These are phyloP conservation scores for Drosophila yooni DNA, from an alignment of 2,888 invertebrate genomes.

Conservation along the genomic window DNA sequence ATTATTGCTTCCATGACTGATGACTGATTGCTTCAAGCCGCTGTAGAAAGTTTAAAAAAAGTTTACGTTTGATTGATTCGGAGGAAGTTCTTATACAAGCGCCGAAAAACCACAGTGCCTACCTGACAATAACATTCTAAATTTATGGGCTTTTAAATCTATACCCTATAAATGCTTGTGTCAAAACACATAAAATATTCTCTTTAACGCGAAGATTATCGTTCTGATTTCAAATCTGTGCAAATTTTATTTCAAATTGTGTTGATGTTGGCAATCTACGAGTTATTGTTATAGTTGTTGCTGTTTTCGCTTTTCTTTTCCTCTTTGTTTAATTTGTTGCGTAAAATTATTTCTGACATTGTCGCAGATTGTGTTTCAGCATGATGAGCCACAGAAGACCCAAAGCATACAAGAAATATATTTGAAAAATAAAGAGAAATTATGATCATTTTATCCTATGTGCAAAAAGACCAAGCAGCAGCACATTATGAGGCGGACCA, in stretches of 20 bases:
- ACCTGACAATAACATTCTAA: not conserved
- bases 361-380: constrained; percentile 78
- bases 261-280: constrained; percentile 53
- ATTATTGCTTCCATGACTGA: too few species aligned
- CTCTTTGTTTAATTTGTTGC: constrained; percentile 48
- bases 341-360: constrained; percentile 73
- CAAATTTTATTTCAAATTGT: constrained; percentile 57
- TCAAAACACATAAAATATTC: constrained; percentile 55
- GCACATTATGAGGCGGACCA: constrained; percentile 36
- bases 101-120: not conserved
- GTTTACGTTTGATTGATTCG: not conserved
- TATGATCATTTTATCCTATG: constrained; percentile 70
- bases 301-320: constrained; percentile 32
- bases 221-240: constrained; percentile 44
- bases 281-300: constrained; percentile 33
- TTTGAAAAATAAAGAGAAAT: constrained; percentile 46
- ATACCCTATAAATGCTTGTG: constrained; percentile 31
- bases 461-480: constrained; percentile 53
- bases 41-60: not conserved
- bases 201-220: constrained; percentile 33
- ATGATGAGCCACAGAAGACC: constrained; percentile 21
- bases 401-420: constrained; percentile 18
- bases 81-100: not conserved
- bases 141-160: constrained; percentile 11
- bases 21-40: not conserved